A percentile compares a stretch with the other conserved stretches of the same genome.
Evolutionary conservation across 2,888 invertebrate species (phyloP).

Genomic region (Troglohyphantes excavatus): DNA sequence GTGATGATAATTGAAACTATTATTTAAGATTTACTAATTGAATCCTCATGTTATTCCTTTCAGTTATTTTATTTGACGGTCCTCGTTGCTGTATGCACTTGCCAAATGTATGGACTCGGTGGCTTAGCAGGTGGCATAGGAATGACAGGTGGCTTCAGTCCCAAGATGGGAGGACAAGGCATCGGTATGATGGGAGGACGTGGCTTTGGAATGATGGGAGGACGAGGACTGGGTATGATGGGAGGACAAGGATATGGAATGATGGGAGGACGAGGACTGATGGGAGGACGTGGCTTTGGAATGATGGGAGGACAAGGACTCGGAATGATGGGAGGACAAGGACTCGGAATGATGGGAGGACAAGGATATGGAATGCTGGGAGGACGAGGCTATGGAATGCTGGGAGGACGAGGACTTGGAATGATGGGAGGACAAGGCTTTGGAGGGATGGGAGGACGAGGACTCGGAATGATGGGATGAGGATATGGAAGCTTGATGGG

Average conservation of each 20-base stretch:
- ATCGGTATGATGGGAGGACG: slow-evolving; percentile 44
- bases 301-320: slow-evolving; percentile 46
- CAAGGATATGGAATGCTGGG: slow-evolving; percentile 25
- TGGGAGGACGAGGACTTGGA: slow-evolving; percentile 10
- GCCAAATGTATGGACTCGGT: slow-evolving; percentile 20
- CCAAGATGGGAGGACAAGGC: not conserved
- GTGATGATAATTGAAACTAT: no score
- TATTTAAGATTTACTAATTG: no score
- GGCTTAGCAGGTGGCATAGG: slow-evolving; percentile 21
- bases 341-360: slow-evolving; percentile 35
- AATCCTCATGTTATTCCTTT: not conserved
- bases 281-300: not conserved
- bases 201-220: slow-evolving; percentile 14
- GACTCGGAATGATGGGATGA: slow-evolving; percentile 45
- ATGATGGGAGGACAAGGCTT: slow-evolving; percentile 25
- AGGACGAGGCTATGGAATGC: slow-evolving; percentile 9
- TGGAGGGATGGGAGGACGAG: slow-evolving; percentile 24
- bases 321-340: slow-evolving; percentile 34
- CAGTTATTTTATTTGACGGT: not conserved
- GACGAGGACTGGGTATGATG: not conserved
- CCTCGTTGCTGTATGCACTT: not conserved
- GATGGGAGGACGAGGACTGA: not conserved
- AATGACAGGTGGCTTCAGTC: not conserved
- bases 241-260: slow-evolving; percentile 23
- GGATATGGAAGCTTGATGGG: slow-evolving; percentile 14